Conservation (phyloP, 1,140 invertebrate genomes). For the Lucilia sericata region DNA sequence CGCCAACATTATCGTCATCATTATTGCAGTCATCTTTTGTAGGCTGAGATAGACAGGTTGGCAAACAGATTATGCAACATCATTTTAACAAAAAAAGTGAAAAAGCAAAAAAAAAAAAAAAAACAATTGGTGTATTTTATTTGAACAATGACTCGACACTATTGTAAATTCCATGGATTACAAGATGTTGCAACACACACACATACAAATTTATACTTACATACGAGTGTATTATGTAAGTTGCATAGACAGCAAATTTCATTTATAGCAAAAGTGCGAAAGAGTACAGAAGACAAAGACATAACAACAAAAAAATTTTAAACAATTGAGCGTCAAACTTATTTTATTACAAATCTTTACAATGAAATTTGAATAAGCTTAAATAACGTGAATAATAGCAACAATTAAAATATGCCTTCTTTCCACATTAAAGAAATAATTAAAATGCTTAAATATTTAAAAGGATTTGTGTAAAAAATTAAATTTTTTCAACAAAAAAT, state of each 20-base stretch:
- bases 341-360: not conserved
- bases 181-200: not conserved
- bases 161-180: not conserved
- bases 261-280: not conserved
- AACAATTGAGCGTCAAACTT: not conserved
- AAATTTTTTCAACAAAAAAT: no score
- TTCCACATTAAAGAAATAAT: no score
- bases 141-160: not conserved
- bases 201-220: not conserved
- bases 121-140: not conserved
- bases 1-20: not conserved
- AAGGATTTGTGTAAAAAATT: no score
- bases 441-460: no score
- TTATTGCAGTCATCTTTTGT: not conserved
- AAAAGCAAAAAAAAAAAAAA: not conserved
- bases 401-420: not conserved
- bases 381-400: not conserved
- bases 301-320: not conserved
- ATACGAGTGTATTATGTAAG: not conserved
- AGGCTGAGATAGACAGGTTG: not conserved
- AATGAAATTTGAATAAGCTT: not conserved
- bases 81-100: not conserved
- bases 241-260: not conserved
- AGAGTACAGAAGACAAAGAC: no score
- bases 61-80: conserved; percentile 22